phyloP scores from a whole-genome alignment of 30 jellyfish, hydroid and myxozoan species.

The Mastigias papua region DNA sequence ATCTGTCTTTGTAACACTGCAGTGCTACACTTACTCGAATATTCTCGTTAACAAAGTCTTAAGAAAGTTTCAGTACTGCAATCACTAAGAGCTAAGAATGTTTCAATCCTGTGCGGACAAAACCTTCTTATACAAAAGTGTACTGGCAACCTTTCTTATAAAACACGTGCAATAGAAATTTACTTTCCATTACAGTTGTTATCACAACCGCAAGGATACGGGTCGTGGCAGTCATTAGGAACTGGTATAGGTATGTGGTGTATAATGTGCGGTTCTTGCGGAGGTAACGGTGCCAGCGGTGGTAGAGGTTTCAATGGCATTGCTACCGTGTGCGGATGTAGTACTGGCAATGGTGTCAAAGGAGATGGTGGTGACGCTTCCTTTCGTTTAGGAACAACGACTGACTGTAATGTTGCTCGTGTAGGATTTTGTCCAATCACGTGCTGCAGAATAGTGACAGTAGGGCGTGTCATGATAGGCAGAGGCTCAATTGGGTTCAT shows the following conservation, averaged over 20 bases:
- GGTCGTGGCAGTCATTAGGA: constrained; percentile 17
- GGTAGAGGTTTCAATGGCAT: constrained; percentile 50
- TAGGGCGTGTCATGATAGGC: constrained; percentile 68
- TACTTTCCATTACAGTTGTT: constrained; percentile 36
- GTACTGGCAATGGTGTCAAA: constrained; percentile 33
- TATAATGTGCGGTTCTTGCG: constrained; percentile 43
- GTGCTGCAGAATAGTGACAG: constrained; percentile 57
- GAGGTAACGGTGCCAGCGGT: constrained; percentile 65
- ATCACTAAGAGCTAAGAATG: too few relatives aligned
- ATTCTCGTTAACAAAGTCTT: too few relatives aligned
- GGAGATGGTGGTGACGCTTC: constrained; percentile 49
- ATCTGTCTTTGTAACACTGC: too few relatives aligned
- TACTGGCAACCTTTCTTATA: too few relatives aligned
- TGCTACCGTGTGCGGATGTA: constrained; percentile 46
- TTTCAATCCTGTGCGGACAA: too few relatives aligned
- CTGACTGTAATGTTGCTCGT: constrained; percentile 62
- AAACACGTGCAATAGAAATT: not conserved
- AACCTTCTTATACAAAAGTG: too few relatives aligned
- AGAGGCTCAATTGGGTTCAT: constrained; percentile 45
- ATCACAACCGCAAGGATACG: constrained; percentile 42
- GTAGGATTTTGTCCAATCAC: constrained; percentile 34
- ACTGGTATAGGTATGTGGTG: constrained; percentile 31
- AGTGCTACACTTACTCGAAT: too few relatives aligned
- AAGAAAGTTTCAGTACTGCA: too few relatives aligned
- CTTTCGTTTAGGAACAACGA: constrained; percentile 68